A percentile compares a stretch with the other conserved stretches of the same genome.
Evolutionary conservation across 2,888 invertebrate genomes (phyloP).

Genomic region (Operophtera brumata): DNA sequence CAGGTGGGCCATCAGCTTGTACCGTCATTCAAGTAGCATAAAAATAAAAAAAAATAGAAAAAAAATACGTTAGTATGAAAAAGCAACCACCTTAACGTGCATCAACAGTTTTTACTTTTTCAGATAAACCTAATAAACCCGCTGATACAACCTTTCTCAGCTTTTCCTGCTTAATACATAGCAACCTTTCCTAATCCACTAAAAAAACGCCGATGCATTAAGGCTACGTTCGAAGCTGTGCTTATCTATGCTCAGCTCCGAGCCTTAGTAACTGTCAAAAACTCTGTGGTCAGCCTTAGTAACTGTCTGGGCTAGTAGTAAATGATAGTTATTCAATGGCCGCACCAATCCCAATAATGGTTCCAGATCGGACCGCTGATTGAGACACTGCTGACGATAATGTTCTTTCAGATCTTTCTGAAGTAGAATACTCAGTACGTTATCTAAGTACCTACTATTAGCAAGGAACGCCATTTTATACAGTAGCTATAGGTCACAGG

Average conservation of each 20-base stretch:
- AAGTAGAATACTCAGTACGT: not conserved
- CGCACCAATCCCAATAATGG: constrained; percentile 41
- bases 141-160: not conserved
- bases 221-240: constrained; percentile 24
- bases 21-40: no score
- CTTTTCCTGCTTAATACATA: not conserved
- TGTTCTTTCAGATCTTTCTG: constrained; percentile 12
- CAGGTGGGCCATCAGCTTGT: no score
- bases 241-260: constrained; percentile 25
- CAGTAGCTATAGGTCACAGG: no score
- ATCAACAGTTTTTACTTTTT: not conserved
- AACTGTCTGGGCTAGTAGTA: not conserved
- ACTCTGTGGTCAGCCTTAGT: not conserved
- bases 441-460: not conserved
- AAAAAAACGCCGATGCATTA: constrained; percentile 16
- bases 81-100: no score
- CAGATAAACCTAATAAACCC: not conserved
- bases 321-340: not conserved
- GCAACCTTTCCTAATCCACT: constrained; percentile 6
- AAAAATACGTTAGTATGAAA: no score
- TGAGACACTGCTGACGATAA: constrained; percentile 34
- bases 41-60: no score
- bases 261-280: not conserved
- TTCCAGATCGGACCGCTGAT: constrained; percentile 33
- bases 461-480: no score